phyloP scores from a whole-genome alignment of 2,797 vertebrate species.

The Gallirallus australis region DNA sequence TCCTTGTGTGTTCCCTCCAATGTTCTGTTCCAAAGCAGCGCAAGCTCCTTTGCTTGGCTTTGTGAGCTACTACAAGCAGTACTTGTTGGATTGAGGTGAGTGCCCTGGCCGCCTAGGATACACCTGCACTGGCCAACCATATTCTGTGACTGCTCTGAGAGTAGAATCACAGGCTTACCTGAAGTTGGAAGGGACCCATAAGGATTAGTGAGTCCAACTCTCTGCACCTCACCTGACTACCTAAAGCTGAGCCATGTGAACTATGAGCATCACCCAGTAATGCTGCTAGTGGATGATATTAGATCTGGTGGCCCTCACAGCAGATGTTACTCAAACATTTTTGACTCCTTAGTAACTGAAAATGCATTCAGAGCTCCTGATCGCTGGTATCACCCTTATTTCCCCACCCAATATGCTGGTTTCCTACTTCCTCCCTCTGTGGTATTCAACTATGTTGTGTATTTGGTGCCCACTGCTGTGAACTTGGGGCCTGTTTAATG shows the following conservation, averaged over 20 bases:
- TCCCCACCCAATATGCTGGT: not conserved
- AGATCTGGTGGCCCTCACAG: not conserved
- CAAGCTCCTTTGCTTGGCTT: not conserved
- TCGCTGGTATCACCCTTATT: not conserved
- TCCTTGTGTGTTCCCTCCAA: not conserved
- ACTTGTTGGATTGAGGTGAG: not conserved
- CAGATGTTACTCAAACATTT: not conserved
- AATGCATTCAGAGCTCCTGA: not conserved
- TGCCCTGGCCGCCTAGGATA: not conserved
- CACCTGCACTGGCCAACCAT: not conserved
- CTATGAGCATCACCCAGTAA: no score
- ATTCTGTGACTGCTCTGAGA: not conserved
- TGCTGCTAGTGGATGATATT: not conserved
- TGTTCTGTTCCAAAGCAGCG: not conserved
- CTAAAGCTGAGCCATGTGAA: no score
- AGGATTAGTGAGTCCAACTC: no score
- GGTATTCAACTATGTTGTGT: not conserved
- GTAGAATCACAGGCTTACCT: no score
- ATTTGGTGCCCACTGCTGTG: not conserved
- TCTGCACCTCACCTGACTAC: no score
- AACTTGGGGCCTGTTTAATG: not conserved
- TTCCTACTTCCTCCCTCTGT: not conserved
- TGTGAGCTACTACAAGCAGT: not conserved
- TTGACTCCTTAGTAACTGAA: not conserved
- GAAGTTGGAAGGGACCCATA: no score